Percentiles rank a stretch among this genome's conserved stretches.
Evolutionary conservation across 2,797 vertebrate species (phyloP).

Genomic region (Pelochelys cantorii): DNA sequence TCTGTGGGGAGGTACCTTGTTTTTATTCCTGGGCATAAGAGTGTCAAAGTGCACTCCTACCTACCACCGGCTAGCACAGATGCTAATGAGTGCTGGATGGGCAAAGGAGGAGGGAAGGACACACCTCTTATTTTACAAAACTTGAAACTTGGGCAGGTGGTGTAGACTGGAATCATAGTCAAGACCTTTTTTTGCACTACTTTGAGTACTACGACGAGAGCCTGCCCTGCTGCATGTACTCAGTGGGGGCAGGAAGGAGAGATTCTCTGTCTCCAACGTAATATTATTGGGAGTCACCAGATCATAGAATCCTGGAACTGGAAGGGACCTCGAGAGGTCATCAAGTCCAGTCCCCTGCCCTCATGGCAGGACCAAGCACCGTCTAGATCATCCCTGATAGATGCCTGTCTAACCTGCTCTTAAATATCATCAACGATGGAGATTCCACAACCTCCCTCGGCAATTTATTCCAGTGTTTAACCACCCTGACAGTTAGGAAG

Average conservation of each 20-base stretch:
- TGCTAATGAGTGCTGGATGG: not conserved
- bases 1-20: rapidly evolving
- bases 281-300: not conserved
- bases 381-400: no score
- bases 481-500: no score
- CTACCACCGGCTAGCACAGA: not conserved
- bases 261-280: rapidly evolving
- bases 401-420: no score
- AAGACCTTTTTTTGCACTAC: not conserved
- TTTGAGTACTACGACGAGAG: not conserved
- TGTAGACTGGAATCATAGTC: rapidly evolving
- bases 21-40: not conserved
- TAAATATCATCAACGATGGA: no score
- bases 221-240: rapidly evolving
- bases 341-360: no score
- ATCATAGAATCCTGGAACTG: no score
- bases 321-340: no score
- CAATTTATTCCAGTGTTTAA: no score
- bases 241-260: not conserved
- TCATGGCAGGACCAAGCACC: no score
- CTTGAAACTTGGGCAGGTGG: not conserved
- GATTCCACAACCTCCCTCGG: no score
- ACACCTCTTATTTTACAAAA: not conserved
- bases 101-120: rapidly evolving
- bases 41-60: not conserved